Base-by-base conservation (phyloP, 2,888 invertebrate species). In the Drosophila villosipedis region DNA sequence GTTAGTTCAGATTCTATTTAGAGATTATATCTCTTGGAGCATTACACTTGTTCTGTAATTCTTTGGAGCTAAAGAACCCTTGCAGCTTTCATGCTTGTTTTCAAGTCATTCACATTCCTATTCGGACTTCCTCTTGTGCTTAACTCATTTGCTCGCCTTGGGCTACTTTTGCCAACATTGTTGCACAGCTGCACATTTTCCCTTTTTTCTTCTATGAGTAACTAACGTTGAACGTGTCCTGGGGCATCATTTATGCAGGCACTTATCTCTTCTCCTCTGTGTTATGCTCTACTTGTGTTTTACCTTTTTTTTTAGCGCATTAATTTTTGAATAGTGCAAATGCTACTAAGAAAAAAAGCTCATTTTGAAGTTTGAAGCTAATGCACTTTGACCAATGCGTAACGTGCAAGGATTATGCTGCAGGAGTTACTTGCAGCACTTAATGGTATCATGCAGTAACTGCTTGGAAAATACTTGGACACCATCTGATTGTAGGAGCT, bases 251-350 rank as follows among this genome's bases (percentile, higher is more conserved):
- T 76, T 84, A 76, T 84, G 76, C 78, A 71, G 70, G 54, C 68
- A 67, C 80, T 80, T 73, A 70, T 59, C 67, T 64, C 68, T 35
- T 53, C 54, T 55, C 55, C 73, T 73, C 77, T 62, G 67, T 68
- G 35, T 57, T 55, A 54, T 55, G 68, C 79, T 73, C 60, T 68
- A 60, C 60, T 61, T 53, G 53, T 31, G 59, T 41, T 65, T 63
- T 60, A 52, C 53, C 22, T 41, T 7, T 6, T 7, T 5, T 54
- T 70, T 76, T 70, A 74, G 64, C 47, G 68, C 89, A 83, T 84
- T 89, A 69, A 81, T 81, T 84, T 86, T 89, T 89, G 60, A 89
- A 71, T 55, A 83, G 75, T 55, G 71, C 59, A 89, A 85, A 83
- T 83, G 76, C 78, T 61, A 60, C 67, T 69, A 10, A 9, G 19